Base-by-base conservation (phyloP, 1,140 invertebrate genomes). In the Leptinotarsa texana region DNA sequence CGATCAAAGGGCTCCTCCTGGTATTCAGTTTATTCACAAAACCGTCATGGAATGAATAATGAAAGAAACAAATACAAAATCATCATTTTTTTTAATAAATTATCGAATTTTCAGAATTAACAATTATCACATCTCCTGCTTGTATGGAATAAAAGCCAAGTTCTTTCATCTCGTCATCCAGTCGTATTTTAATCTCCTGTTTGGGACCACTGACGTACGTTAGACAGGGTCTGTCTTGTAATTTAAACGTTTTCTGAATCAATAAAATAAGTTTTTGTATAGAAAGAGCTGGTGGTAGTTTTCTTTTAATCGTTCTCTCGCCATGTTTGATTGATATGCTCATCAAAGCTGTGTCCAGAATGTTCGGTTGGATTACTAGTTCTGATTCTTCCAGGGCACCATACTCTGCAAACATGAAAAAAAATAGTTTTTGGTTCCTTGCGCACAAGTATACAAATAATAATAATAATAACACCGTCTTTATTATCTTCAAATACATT, bases 71-170 rank as follows among this genome's bases (percentile, higher is more conserved):
- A 57, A 18, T 18, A 18, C 51, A 57, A 57, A 57, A 57, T 17
- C 5, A 57, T 57, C 6, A 57, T 13, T 57, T 57, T 57, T 17
- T 57, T n/a, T 17, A 57, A 57, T 57, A 17, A 17, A 17, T 57
- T n/a, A 18, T 57, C 6, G 6, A 57, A 57, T 57, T 57, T 22
- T 65, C 63, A 22, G 27, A 18, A 65, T 65, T 22, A 17, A 84
- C 80, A 69, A 83, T 71, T 81, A 97, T 91, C 70, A 88, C 91
- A 86, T 97, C 94, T 72, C 93, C 93, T 80, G 93, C 90, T 87
- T 95, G 93, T 49, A 97, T 87, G 0, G 94, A 95, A 86, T 93
- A 97, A 85, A 92, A 96, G 75, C 90, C 89, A 47, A 97, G 84
- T 79, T 93, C 90, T 84, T 94, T 93, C 72, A 94, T 89, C 71